Percentiles rank a stretch among this genome's conserved stretches.
Conservation (phyloP, 2,888 invertebrate species). For the Erebia aethiops region DNA sequence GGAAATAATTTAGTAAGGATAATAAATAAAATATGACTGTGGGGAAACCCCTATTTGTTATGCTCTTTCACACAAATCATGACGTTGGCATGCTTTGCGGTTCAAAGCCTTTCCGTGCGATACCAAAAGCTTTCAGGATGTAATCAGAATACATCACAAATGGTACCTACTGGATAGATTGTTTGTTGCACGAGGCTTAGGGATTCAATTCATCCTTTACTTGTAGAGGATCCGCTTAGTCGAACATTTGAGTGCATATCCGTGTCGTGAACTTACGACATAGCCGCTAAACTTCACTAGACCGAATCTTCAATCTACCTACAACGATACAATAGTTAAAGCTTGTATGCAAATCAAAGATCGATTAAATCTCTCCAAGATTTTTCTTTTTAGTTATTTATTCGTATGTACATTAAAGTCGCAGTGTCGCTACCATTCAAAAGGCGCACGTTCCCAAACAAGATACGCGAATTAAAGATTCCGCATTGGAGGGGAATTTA, state of each 20-base stretch:
- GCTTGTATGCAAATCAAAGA: not conserved
- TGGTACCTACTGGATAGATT: not conserved
- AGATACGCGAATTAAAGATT: no score
- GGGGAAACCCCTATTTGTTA: no score
- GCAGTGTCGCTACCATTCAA: not conserved
- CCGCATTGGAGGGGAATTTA: no score
- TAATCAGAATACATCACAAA: not conserved
- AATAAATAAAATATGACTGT: no score
- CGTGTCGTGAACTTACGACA: constrained; percentile 49
- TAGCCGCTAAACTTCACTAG: constrained; percentile 40
- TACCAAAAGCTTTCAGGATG: not conserved
- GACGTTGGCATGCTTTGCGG: not conserved
- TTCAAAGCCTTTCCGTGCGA: not conserved
- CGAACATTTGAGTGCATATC: constrained; percentile 49
- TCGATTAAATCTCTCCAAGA: not conserved
- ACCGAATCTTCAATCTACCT: not conserved
- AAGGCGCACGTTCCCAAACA: not conserved
- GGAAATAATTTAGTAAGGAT: no score
- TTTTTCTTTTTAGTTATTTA: no score
- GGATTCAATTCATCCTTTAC: constrained; percentile 15
- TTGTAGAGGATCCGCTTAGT: constrained; percentile 37
- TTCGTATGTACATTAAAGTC: no score
- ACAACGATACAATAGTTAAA: not conserved
- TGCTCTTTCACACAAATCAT: no score
- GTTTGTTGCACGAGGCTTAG: not conserved